Evolutionary conservation across 2,113 vertebrate genomes (phyloP).

Genomic region (Cacatua alba): DNA sequence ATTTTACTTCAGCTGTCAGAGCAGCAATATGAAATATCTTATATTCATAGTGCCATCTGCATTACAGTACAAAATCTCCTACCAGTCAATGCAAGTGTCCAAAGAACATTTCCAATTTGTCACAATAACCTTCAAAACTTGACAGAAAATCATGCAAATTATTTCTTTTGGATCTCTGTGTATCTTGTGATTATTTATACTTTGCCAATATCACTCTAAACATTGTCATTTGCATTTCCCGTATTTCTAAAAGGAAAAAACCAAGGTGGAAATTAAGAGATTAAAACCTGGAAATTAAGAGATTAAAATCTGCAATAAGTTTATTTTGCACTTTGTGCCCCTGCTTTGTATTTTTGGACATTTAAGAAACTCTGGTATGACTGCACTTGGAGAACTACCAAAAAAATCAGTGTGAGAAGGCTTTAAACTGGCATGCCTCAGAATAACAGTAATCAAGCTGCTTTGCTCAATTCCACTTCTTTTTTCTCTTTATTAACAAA

Average conservation of each 20-base stretch:
- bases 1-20: slow-evolving; percentile 31
- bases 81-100: slow-evolving; percentile 18
- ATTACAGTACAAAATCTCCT: slow-evolving; percentile 16
- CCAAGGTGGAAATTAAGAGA: neutral
- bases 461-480: neutral
- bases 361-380: neutral
- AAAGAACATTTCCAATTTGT: slow-evolving; percentile 34
- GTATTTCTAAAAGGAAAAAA: neutral
- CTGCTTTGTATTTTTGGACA: neutral
- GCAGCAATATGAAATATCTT: neutral
- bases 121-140: slow-evolving; percentile 52
- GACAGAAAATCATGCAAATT: slow-evolving; percentile 43
- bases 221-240: neutral
- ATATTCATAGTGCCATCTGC: slow-evolving; percentile 35
- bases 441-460: neutral
- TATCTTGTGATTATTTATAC: neutral
- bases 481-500: neutral
- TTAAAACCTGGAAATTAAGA: neutral
- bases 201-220: neutral
- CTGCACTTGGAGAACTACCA: neutral
- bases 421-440: neutral
- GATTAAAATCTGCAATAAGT: neutral
- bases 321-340: neutral
- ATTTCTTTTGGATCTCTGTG: neutral
- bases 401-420: neutral